Base-by-base conservation (phyloP, 2,113 vertebrate genomes). In the Entelurus aequoreus region DNA sequence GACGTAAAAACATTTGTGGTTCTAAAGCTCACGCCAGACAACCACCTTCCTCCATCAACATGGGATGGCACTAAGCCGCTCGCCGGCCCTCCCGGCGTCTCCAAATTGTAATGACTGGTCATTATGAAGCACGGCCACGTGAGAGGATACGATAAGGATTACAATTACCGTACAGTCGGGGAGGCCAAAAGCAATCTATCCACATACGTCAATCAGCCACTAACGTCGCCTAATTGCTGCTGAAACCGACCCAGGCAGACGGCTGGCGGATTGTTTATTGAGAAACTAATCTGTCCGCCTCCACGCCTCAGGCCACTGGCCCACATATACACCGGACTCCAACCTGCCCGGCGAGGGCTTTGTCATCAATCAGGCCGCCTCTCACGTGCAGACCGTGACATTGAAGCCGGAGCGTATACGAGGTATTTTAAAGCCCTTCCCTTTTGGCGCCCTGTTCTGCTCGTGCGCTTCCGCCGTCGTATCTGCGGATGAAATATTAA, bases 401-500 rank as follows among this genome's bases (percentile, higher is more conserved):
- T 63, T 75, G 73, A 66, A 82, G 68, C 73, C 65, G 38, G 12
- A 37, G 60, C 46, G 35, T 14, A 56, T 38, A 50, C 38, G 66
- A 62, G 69, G 63, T 63, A 82, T 65, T 28, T 79, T 51, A 46
- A 79, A 65, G 59, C 44, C 19, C 71, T 77, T 81, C 69, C 77
- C 70, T 74, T 79, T 57, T 81, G 48, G 76, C 82, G 71, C 77
- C 75, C 76, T 63, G 62, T 75, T 81, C 74, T 47, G 68, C 66
- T 59, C 79, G 37, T 74, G 55, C 68, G 67, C 70, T 76, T 69
- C 72, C 74, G 74, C 72, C 74, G 74, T 83, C 78, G 81, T 81
- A 84, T 86, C 75, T 74, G 56, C 65, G 69, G 78, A 88, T 87
- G 81, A 87, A 88, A 88, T 89, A 89, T 88, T 86, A 87, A 87